Evolutionary conservation across 2,797 vertebrate genomes (phyloP), one percentile per base, ranked within the genome.

Genomic region (Lutjanus campechanus): DNA sequence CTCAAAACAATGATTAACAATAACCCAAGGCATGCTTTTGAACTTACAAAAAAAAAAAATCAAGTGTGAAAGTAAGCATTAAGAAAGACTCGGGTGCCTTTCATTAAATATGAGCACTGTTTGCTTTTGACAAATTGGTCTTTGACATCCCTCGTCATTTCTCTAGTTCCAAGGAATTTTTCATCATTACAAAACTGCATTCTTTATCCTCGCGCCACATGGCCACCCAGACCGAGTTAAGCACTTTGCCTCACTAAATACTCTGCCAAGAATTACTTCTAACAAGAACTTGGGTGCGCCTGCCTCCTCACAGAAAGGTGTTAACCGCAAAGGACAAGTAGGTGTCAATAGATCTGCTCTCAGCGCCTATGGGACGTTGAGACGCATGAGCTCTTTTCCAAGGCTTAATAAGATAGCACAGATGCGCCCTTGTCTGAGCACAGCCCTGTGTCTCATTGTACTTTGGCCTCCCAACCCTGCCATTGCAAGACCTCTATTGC

Each of bases 341-440:
- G 94, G 92, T 96, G 94, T 96, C 95, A 96, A 95, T 92, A 93
- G 95, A 95, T 93, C 89, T 92, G 87, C 91, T 93, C 90, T 91
- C 70, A 71, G 86, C 51, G 90, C 90, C 91, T 92, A 86, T 91
- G 84, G 91, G 90, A 94, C 87, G 92, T 90, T 93, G 91, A 93
- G 89, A 94, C 83, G 88, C 93, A 92, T 90, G 89, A 95, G 93
- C 94, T 95, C 94, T 89, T 94, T 91, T 93, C 89, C 90, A 81
- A 86, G 89, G 84, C 92, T 94, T 95, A 96, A 95, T 95, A 96
- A 95, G 95, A 93, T 88, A 85, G 93, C 95, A 93, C 95, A 96
- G 95, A 96, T 96, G 95, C 87, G 86, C 91, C 92, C 95, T 96
- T 95, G 94, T 95, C 92, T 95, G 88, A 92, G 90, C 88, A 72